Base-by-base conservation (phyloP, 2,888 invertebrate species). In the Parasteatoda lunata region DNA sequence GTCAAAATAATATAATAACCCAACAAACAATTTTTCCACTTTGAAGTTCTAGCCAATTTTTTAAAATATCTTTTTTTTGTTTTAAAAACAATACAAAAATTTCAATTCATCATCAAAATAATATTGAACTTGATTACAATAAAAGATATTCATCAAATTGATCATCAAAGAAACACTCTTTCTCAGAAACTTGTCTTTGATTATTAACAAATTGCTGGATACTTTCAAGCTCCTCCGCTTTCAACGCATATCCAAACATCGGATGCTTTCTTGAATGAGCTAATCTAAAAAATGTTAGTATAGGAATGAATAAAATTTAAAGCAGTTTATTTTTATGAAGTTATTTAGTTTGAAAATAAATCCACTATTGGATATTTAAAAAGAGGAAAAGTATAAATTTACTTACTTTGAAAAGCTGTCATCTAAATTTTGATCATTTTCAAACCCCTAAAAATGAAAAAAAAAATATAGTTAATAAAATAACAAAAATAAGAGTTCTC, bases 351-450 rank as follows among this genome's bases (percentile, higher is more conserved):
- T 49, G 49, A 48, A 49, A 71, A 71, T 71, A 13, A 71, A 47
- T 49, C n/a, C 7, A n/a, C 9, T 51, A 8, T 59, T 75, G 11
- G 11, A 48, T 45, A 47, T 13, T 59, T 75, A 45, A 3, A 54
- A 0, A 47, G 5, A 13, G 47, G 47, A n/a, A 52, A 64, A 52
- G 15, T 8, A 4, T 59, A 45, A 49, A 77, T 15, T 5, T 82
- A 5, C 45, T 85, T 84, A 88, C 88, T 79, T 84, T 47, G 88
- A 88, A 68, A 88, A 88, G 49, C 88, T 88, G 59, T 88, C 88
- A 88, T 88, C 80, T 59, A 88, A 81, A 69, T 84, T 88, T 45
- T 84, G 84, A 49, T 88, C 88, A 88, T 88, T 84, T 69, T 88
- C 88, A 84, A 88, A 84, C 54, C 88, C 84, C 88, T 88, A 47